These are phyloP conservation scores for Lerema accius DNA, from an alignment of 1,140 invertebrate genomes.

Conservation along the genomic window DNA sequence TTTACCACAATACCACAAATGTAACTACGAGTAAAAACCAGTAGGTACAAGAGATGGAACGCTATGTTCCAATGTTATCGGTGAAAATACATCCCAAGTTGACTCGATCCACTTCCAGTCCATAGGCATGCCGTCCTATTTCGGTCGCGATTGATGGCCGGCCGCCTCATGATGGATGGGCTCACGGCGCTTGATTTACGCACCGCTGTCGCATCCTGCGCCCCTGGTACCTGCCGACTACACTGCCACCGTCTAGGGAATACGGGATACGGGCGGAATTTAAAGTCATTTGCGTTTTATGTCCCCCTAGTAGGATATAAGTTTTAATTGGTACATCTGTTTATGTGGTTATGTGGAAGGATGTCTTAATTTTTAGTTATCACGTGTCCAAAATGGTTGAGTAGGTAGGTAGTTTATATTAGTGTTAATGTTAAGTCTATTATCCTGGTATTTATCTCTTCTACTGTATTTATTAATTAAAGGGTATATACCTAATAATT, in stretches of 20 bases:
- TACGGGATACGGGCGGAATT: slow-evolving; percentile 20
- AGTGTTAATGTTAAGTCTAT: too few relatives aligned
- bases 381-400: too few relatives aligned
- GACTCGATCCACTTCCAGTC: slow-evolving; percentile 32
- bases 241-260: slow-evolving; percentile 22
- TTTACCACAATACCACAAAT: too few relatives aligned
- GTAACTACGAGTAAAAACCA: background rate
- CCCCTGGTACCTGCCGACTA: slow-evolving; percentile 55
- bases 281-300: slow-evolving; percentile 22
- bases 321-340: background rate
- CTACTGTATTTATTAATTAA: too few relatives aligned
- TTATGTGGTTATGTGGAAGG: too few relatives aligned
- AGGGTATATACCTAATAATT: too few relatives aligned
- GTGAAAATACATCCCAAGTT: slow-evolving; percentile 45
- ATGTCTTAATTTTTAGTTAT: too few relatives aligned
- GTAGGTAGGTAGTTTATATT: too few relatives aligned
- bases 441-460: too few relatives aligned
- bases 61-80: slow-evolving; percentile 24
- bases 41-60: background rate
- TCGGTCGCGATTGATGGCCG: slow-evolving; percentile 70
- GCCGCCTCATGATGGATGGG: slow-evolving; percentile 69
- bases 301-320: slow-evolving; percentile 8
- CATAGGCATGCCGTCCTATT: slow-evolving; percentile 58
- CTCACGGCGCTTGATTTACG: slow-evolving; percentile 69
- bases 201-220: slow-evolving; percentile 58